phyloP scores from a whole-genome alignment of 2,888 invertebrate genomes.

The Leptogaster cylindrica region DNA sequence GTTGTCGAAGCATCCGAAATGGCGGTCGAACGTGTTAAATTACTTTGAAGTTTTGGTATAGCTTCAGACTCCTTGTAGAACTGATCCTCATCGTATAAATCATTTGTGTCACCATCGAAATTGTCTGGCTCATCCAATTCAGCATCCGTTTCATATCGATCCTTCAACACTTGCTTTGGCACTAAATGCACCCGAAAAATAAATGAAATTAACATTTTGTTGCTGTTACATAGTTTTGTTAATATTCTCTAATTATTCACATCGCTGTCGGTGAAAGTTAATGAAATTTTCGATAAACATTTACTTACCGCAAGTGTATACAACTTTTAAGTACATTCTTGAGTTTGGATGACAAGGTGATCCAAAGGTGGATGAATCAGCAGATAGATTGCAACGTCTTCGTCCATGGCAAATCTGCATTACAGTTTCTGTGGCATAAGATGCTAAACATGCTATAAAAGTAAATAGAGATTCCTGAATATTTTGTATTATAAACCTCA shows the following conservation, averaged over 20 bases:
- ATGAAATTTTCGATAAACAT: slow-evolving; percentile 38
- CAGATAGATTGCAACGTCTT: slow-evolving; percentile 78
- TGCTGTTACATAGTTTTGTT: not conserved
- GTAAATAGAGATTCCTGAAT: not conserved
- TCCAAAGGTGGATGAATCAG: slow-evolving; percentile 84
- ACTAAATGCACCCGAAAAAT: slow-evolving; percentile 64
- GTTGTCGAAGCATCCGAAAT: slow-evolving; percentile 50
- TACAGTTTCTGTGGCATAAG: slow-evolving; percentile 87
- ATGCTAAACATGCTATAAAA: slow-evolving; percentile 83
- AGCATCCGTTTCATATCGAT: slow-evolving; percentile 78
- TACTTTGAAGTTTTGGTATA: slow-evolving; percentile 63
- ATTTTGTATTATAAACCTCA: not conserved
- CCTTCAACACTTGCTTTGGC: slow-evolving; percentile 81
- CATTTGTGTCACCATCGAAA: slow-evolving; percentile 64
- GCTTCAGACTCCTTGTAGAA: slow-evolving; percentile 67
- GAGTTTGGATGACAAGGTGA: slow-evolving; percentile 82
- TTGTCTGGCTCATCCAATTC: slow-evolving; percentile 78
- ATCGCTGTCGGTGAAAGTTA: slow-evolving; percentile 14
- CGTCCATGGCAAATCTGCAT: slow-evolving; percentile 89
- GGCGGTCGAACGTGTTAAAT: slow-evolving; percentile 51
- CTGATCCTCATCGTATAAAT: slow-evolving; percentile 65
- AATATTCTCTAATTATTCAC: slow-evolving; percentile 12
- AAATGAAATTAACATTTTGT: not conserved
- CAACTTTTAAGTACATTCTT: slow-evolving; percentile 84
- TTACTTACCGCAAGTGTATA: slow-evolving; percentile 85